Conservation (phyloP, 1,140 invertebrate species). For the Drosophila sucinea region DNA sequence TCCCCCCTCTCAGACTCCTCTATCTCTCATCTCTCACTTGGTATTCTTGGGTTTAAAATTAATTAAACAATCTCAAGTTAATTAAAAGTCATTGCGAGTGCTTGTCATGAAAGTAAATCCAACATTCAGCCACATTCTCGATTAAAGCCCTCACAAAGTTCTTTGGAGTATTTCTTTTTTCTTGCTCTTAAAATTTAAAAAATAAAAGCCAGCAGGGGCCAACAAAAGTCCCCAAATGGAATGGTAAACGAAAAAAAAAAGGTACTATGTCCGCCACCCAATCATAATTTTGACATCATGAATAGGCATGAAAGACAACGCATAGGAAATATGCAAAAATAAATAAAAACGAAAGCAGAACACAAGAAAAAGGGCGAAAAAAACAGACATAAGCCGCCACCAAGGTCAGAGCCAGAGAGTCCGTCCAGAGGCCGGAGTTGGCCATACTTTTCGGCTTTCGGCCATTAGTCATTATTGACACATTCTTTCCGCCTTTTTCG, state of each 20-base stretch:
- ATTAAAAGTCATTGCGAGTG: constrained; percentile 1
- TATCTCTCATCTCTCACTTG: neutral
- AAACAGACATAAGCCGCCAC: constrained; percentile 5
- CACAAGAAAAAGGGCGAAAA: neutral
- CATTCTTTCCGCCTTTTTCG: constrained; percentile 73
- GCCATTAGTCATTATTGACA: constrained; percentile 81
- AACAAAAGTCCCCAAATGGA: neutral
- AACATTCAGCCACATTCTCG: neutral
- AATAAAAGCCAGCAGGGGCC: constrained; percentile 47
- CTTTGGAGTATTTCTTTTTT: constrained; percentile 8
- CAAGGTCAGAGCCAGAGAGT: constrained; percentile 25
- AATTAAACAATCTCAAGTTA: constrained; percentile 4
- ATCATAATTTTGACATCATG: constrained; percentile 64
- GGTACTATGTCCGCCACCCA: constrained; percentile 18
- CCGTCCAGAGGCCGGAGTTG: constrained; percentile 20
- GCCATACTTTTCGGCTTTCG: constrained; percentile 29
- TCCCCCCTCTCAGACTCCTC: neutral
- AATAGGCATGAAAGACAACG: constrained; percentile 27
- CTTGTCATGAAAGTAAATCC: neutral
- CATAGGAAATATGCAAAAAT: constrained; percentile 62
- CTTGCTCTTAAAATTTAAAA: constrained; percentile 55
- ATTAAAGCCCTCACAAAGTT: neutral
- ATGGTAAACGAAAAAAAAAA: constrained; percentile 25
- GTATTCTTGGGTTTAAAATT: neutral
- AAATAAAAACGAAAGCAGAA: constrained; percentile 48